Evolutionary conservation across 2,113 vertebrate genomes (phyloP), one percentile per base, ranked within the genome.

Genomic region (Brachirus orientalis): DNA sequence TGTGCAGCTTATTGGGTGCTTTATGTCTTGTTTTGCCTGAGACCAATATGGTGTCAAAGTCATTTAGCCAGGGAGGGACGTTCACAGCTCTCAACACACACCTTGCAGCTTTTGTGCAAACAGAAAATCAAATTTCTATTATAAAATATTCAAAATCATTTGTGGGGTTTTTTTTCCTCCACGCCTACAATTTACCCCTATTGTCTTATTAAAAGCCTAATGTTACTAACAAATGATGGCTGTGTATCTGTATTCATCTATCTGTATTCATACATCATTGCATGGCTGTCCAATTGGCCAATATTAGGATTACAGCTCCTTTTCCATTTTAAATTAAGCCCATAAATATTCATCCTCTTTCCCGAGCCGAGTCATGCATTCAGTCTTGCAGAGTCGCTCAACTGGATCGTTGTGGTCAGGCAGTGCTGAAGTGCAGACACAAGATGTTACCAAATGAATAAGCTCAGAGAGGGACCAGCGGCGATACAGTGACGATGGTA

Each of bases 11-110:
- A 85, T 80, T 70, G 60, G 73, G 45, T 57, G 37, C 69, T 69
- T 85, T 78, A 71, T 69, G 75, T 86, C 69, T 82, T 68, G 64
- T 88, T 88, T 86, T 1, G 68, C 82, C 84, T 67, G 51, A 84
- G 76, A 84, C 80, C 79, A 82, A 28, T 50, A 51, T 54, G 46
- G 52, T 71, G 80, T 85, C 86, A 88, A 72, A 86, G 80, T 85
- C 69, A 61, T 63, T 87, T 56, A 55, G 55, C 68, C 62, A 75
- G 55, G 7, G 59, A 66, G 65, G 41, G 58, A 59, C 66, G 75
- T 84, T 82, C 76, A 74, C 79, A 51, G 78, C 59, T 69, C 61
- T 22, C 69, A 54, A 14, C 63, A 59, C 36, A 36, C 7, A 0
- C 62, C 61, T 66, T 52, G 22, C 68, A 73, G 76, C 67, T 58